Percentiles rank a stretch among this genome's conserved stretches.
Evolutionary conservation across 23 tunicate species (phyloP).

Genomic region (Clavelina lepadiformis): DNA sequence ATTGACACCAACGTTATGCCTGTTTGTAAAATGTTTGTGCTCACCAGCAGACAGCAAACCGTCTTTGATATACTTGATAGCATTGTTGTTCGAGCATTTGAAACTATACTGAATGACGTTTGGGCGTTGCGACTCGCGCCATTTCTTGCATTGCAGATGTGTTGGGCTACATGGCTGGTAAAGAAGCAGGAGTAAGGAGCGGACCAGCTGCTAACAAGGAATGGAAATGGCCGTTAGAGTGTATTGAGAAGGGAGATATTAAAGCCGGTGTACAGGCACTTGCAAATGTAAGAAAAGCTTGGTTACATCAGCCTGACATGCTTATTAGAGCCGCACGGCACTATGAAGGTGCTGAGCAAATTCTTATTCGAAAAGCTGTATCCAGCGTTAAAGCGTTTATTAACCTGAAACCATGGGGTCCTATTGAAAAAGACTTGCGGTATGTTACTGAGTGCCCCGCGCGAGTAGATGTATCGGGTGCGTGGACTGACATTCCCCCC

Average conservation of each 20-base stretch:
- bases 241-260: conserved; percentile 31
- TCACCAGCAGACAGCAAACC: conserved; percentile 1
- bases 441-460: conserved; percentile 82
- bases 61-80: conserved; percentile 34
- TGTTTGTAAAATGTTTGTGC: conserved; percentile 38
- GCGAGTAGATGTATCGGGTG: conserved; percentile 82
- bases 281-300: conserved; percentile 37
- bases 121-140: conserved; percentile 74
- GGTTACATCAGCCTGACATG: conserved; percentile 55
- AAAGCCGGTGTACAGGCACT: conserved; percentile 36
- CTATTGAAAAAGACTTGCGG: conserved; percentile 23
- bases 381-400: conserved; percentile 35
- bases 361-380: conserved; percentile 72
- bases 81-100: conserved; percentile 37
- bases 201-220: conserved; percentile 86
- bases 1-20: conserved; percentile 21
- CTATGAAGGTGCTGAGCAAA: conserved; percentile 92
- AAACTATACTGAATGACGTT: conserved; percentile 19
- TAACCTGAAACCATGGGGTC: conserved; percentile 4
- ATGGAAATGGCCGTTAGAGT: conserved; percentile 49
- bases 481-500: conserved; percentile 94
- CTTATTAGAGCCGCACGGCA: conserved; percentile 78
- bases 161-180: conserved; percentile 59
- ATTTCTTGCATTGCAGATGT: conserved; percentile 94
- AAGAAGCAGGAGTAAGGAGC: conserved; percentile 56